Percentiles rank a stretch among this genome's conserved stretches.
Evolutionary conservation across 2,797 vertebrate genomes (phyloP).

Genomic region (Todus mexicanus): DNA sequence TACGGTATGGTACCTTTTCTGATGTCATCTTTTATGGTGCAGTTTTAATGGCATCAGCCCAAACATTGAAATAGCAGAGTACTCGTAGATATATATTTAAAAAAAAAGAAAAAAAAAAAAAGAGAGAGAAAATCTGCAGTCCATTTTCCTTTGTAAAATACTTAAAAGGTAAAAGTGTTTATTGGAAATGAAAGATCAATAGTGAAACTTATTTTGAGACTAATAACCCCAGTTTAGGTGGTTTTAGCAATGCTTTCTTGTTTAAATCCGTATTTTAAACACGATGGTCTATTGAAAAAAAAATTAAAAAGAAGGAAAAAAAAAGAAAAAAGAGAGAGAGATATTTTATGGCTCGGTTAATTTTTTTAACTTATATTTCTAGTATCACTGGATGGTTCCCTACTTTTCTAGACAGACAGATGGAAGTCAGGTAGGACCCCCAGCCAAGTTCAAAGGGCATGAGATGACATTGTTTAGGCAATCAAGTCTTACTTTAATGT

Average conservation of each 20-base stretch:
- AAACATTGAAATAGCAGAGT: neutral
- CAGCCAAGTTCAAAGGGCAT: neutral
- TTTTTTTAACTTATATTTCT: neutral
- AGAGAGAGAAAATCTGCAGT: too few species aligned
- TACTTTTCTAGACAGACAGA: neutral
- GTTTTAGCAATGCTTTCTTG: neutral
- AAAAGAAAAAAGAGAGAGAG: too few species aligned
- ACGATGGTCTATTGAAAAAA: neutral
- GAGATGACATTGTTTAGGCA: neutral
- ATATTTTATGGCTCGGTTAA: neutral
- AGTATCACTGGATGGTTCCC: neutral
- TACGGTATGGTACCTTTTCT: too few species aligned
- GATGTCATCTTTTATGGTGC: too few species aligned
- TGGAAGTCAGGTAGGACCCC: neutral
- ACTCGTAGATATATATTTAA: neutral
- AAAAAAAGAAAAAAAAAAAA: too few species aligned
- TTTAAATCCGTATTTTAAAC: neutral
- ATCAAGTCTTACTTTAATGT: neutral
- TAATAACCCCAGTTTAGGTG: neutral
- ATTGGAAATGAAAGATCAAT: neutral
- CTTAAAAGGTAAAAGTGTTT: neutral
- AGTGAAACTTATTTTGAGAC: neutral
- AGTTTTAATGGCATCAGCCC: neutral
- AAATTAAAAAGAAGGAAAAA: too few species aligned
- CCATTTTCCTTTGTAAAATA: neutral